A percentile compares a stretch with the other conserved stretches of the same genome.
Evolutionary conservation across 2,888 invertebrate species (phyloP).

Genomic region (Tricholauxania praeusta): DNA sequence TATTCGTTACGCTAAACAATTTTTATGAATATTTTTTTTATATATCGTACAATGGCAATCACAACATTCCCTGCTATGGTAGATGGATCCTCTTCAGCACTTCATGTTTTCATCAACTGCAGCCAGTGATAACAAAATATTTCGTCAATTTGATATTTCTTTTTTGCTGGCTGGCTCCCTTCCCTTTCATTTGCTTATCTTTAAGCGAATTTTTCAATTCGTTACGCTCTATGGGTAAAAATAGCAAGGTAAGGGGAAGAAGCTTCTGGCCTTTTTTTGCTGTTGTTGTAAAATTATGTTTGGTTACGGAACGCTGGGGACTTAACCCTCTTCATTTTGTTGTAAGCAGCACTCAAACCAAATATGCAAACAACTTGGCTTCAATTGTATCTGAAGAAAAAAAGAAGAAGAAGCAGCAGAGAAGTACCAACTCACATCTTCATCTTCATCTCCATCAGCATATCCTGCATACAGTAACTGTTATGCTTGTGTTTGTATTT

Average conservation of each 20-base stretch:
- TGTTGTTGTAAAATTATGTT: slow-evolving; percentile 14
- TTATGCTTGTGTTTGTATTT: too few species aligned
- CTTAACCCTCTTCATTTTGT: slow-evolving; percentile 36
- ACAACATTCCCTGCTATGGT: background rate
- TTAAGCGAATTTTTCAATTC: slow-evolving; percentile 36
- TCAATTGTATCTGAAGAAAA: background rate
- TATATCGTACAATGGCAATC: background rate
- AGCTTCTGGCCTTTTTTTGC: background rate
- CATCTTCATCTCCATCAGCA: background rate
- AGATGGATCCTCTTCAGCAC: background rate
- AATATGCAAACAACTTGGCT: slow-evolving; percentile 37
- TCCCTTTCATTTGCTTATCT: slow-evolving; percentile 24
- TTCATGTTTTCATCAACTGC: background rate
- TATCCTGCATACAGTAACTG: too few species aligned
- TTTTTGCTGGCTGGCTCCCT: background rate
- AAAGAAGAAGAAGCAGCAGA: background rate
- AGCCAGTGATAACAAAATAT: slow-evolving; percentile 10
- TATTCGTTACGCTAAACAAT: background rate
- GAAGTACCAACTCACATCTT: background rate
- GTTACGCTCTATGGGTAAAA: slow-evolving; percentile 33
- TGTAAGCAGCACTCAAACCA: slow-evolving; percentile 30
- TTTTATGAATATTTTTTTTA: background rate
- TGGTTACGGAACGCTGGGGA: background rate
- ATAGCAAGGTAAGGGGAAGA: background rate
- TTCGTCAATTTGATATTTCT: slow-evolving; percentile 22